Base-by-base conservation (phyloP, 2,113 vertebrate species). In the Pomatorhinus ruficollis region DNA sequence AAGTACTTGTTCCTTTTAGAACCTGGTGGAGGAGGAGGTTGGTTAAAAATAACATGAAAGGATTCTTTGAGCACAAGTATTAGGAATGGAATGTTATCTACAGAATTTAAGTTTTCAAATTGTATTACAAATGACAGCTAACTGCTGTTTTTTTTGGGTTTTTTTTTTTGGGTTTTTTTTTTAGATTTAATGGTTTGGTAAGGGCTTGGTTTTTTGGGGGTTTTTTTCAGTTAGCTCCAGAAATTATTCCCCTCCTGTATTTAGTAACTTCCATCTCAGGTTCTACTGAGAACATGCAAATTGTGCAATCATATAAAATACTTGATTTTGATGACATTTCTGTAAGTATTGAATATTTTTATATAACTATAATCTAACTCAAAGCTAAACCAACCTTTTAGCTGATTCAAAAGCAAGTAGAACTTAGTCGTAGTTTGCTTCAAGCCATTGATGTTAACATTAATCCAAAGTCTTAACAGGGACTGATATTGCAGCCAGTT, bases 11-110 rank as follows among this genome's bases (percentile, higher is more conserved):
- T 64, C 64, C 50, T 65, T 90, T 85, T 39, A 61, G 81, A 89
- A 80, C 56, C 61, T 44, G 35, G 42, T 54, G 79, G 22, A 80
- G 47, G 80, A 64, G 81, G 91, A 93, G 44, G 57, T 61, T 93
- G 60, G 71, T 81, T 92, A 92, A 97, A 96, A 96, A 90, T 77
- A 91, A 69, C 71, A 77, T 47, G 20, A 93, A 93, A 86, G 69
- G 83, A 66, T 75, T 95, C 66, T 82, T 79, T 91, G 71, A 89
- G 76, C 69, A 80, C 61, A 52, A 70, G 56, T 64, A 42, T 75
- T 63, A 71, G 78, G 63, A 94, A 68, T 56, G 78, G 40, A 64
- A 56, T 52, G 79, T 80, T 95, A 91, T 33, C 68, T 90, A 87
- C 30, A 69, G 63, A 92, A 80, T 39, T 47, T 3, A 40, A 30